These are phyloP conservation scores for Tachina fera DNA, from an alignment of 2,888 invertebrate genomes.

Conservation along the genomic window DNA sequence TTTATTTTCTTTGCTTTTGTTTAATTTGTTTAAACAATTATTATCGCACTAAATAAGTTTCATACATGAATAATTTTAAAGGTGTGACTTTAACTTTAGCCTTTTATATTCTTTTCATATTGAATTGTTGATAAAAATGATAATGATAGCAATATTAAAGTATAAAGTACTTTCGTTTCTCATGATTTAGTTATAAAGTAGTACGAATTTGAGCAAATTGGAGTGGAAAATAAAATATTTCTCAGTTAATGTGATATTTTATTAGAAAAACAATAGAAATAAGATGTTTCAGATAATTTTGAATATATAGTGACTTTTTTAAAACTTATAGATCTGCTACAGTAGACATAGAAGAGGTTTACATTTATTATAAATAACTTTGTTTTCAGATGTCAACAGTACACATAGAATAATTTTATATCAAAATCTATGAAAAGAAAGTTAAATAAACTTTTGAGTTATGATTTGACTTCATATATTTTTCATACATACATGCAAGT, in stretches of 20 bases:
- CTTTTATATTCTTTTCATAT: slow-evolving; percentile 6
- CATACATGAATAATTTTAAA: slow-evolving; percentile 21
- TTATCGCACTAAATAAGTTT: background rate
- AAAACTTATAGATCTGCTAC: background rate
- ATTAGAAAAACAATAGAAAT: no score
- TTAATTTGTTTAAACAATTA: background rate
- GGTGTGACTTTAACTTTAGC: slow-evolving; percentile 45
- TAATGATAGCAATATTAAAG: background rate
- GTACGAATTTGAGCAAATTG: background rate
- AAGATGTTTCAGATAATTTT: background rate
- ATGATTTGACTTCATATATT: no score
- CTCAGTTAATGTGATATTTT: background rate
- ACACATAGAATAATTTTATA: no score
- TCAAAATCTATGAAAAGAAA: no score
- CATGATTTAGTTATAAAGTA: background rate
- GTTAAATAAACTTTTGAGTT: no score
- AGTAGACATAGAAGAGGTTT: no score
- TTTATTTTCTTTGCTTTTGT: background rate
- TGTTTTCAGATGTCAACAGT: no score
- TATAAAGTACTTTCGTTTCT: background rate
- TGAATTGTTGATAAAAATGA: background rate
- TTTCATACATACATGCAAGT: no score
- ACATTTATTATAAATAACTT: no score
- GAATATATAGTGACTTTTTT: background rate
- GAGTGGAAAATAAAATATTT: background rate